phyloP scores from a whole-genome alignment of 1,140 invertebrate genomes.

The Venustaconcha ellipsiformis region DNA sequence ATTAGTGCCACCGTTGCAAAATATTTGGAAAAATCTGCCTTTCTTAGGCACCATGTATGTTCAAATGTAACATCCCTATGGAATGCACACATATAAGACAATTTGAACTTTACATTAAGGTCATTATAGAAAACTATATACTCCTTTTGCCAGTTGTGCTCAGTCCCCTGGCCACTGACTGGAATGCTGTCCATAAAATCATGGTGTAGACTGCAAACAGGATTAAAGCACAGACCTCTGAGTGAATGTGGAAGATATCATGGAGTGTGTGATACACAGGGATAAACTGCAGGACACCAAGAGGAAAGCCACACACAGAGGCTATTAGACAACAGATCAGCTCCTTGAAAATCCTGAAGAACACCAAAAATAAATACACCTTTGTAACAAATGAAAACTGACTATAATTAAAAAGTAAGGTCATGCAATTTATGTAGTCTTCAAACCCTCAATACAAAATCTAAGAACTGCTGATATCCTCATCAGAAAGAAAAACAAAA shows the following conservation, averaged over 20 bases:
- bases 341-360: slow-evolving; percentile 74
- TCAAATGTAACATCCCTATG: no score
- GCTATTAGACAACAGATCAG: slow-evolving; percentile 72
- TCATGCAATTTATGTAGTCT: no score
- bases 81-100: no score
- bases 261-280: slow-evolving; percentile 82
- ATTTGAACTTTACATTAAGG: background rate
- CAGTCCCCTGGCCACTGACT: slow-evolving; percentile 28
- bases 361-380: slow-evolving; percentile 12
- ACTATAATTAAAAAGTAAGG: no score
- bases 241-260: slow-evolving; percentile 77
- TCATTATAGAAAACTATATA: slow-evolving; percentile 1
- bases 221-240: slow-evolving; percentile 79
- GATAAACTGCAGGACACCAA: slow-evolving; percentile 79
- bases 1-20: no score
- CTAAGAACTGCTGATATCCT: no score
- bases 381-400: no score
- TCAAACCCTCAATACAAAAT: no score
- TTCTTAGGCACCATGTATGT: no score
- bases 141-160: background rate
- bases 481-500: no score
- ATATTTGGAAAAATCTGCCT: no score
- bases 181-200: slow-evolving; percentile 68
- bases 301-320: slow-evolving; percentile 77
- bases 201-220: slow-evolving; percentile 72